Base-by-base conservation (phyloP, 2,888 invertebrate genomes). In the Cybosia mesomella region DNA sequence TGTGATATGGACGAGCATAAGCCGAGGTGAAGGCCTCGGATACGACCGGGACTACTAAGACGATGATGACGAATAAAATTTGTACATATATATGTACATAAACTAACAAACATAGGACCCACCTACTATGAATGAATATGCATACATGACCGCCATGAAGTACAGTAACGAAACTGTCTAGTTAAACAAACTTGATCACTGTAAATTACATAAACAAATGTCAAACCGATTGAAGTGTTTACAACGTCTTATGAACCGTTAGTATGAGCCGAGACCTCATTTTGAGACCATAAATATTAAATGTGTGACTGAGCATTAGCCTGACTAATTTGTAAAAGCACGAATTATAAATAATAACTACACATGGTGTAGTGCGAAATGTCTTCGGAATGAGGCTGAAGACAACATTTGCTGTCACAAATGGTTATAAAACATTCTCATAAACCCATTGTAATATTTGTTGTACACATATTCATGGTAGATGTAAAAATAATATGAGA, bases 151-250 rank as follows among this genome's bases (percentile, higher is more conserved):
- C 58, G 34, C 71, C 67, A 43, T 72, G 72, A 70, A 72, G 57
- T 59, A 81, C 79, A 76, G 79, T 76, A 81, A 80, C 60, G 68
- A 61, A 70, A 74, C 80, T 70, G 66, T 64, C 67, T 63, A 72
- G 61, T 64, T 63, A 69, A 63, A 70, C 58, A 80, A 67, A 78
- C 71, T 68, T 64, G 36, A 57, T 68, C 74, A 59, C 67, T 79
- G 77, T 76, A 76, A 81, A 80, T 75, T 68, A 76, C 77, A 79
- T 73, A 74, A 81, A 73, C 80, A 76, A 80, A 80, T 73, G 76
- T 76, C 77, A 71, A 79, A 79, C 68, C 79, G 64, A 79, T 76
- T 65, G 62, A 73, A 79, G 82, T 74, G 65, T 76, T 81, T 71
- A 80, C 75, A 68, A 64, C 67, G 64, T 70, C 73, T 68, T 66